A percentile compares a stretch with the other conserved stretches of the same genome.
These are phyloP conservation scores for Hymenopus coronatus DNA, from an alignment of 2,888 invertebrate genomes.

Conservation along the genomic window DNA sequence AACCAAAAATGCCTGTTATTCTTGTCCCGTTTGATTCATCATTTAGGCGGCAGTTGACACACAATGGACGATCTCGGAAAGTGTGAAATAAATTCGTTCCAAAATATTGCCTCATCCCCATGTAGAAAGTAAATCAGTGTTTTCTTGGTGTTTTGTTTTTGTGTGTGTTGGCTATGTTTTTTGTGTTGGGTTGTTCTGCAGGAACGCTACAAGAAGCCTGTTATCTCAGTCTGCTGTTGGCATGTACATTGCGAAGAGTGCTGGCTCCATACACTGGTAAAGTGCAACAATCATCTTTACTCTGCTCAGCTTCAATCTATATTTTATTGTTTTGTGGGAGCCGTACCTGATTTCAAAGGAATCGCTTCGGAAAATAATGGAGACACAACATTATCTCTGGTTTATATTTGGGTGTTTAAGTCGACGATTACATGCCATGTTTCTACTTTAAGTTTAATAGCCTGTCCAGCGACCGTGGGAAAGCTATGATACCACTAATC, in stretches of 20 bases:
- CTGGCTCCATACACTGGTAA: conserved; percentile 67
- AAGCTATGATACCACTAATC: neutral
- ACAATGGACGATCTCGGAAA: conserved; percentile 17
- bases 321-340: neutral
- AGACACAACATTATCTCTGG: neutral
- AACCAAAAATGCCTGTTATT: neutral
- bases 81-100: conserved; percentile 25
- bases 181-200: conserved; percentile 42
- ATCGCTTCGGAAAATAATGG: neutral
- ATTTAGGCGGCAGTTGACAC: conserved; percentile 2
- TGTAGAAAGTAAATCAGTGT: conserved; percentile 19
- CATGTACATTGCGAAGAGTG: conserved; percentile 92
- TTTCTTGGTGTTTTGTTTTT: neutral
- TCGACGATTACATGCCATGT: neutral
- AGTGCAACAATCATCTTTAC: conserved; percentile 13
- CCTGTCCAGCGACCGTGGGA: neutral
- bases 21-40: conserved; percentile 1
- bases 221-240: conserved; percentile 94
- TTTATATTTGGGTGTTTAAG: neutral
- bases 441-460: neutral
- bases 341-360: neutral
- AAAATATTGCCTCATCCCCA: conserved; percentile 12
- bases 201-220: conserved; percentile 80
- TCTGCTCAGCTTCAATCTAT: neutral
- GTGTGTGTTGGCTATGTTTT: neutral